phyloP scores from a whole-genome alignment of 2,888 invertebrate genomes.

The Noctua comes region DNA sequence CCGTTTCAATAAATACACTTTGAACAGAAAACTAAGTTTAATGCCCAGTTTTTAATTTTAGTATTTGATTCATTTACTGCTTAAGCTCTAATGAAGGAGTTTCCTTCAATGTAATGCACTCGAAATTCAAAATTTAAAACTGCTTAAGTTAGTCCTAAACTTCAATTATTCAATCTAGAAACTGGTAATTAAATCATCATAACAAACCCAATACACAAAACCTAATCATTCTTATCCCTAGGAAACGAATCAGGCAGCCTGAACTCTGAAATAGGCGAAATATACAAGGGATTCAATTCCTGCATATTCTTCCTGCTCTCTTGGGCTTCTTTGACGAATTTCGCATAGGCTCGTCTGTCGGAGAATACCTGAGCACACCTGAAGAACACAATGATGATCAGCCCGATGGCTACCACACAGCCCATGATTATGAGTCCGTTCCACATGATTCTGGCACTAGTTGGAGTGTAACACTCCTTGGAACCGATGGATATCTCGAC shows the following conservation, averaged over 20 bases:
- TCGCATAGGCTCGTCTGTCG: conserved; percentile 89
- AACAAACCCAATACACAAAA: background rate
- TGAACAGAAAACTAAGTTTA: background rate
- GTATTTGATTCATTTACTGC: background rate
- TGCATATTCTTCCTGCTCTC: conserved; percentile 83
- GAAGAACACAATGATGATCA: conserved; percentile 82
- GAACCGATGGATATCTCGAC: conserved; percentile 82
- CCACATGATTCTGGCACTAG: conserved; percentile 81
- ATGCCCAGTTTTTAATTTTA: background rate
- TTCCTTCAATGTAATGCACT: background rate
- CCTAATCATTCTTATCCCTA: conserved; percentile 82
- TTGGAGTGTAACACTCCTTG: conserved; percentile 80
- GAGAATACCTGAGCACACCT: conserved; percentile 85
- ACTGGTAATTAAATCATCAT: background rate
- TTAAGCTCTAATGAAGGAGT: background rate
- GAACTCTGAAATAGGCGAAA: conserved; percentile 90
- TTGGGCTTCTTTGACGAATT: conserved; percentile 86
- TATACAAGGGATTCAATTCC: conserved; percentile 91
- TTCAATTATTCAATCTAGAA: background rate
- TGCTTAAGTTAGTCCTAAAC: background rate
- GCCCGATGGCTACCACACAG: conserved; percentile 85
- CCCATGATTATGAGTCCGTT: conserved; percentile 82
- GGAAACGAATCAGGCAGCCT: conserved; percentile 88
- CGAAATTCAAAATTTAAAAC: background rate
- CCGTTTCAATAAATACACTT: background rate